A percentile compares a stretch with the other conserved stretches of the same genome.
Conservation (phyloP, 2,797 vertebrate species). For the Labeo calbasu region DNA sequence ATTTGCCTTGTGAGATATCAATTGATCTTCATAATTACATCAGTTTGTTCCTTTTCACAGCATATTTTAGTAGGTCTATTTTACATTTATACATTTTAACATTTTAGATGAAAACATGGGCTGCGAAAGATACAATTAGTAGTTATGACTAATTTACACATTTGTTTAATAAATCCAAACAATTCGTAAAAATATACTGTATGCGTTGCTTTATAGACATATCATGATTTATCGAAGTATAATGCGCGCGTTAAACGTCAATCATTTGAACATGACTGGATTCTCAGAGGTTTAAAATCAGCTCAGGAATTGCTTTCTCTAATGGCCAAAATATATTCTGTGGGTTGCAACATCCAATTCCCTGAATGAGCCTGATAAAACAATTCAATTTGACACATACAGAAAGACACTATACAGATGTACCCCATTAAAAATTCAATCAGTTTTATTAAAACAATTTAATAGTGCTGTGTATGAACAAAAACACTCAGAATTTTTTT, state of each 20-base stretch:
- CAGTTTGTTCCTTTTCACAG: background rate
- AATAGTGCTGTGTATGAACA: constrained; percentile 27
- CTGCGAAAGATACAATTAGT: too few relatives aligned
- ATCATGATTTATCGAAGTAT: background rate
- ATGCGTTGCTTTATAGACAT: too few relatives aligned
- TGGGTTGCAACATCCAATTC: constrained; percentile 20
- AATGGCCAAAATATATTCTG: background rate
- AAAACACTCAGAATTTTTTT: background rate
- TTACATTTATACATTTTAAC: too few relatives aligned
- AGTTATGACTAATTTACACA: too few relatives aligned
- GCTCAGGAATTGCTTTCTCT: background rate
- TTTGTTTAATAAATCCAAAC: too few relatives aligned
- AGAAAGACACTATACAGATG: background rate
- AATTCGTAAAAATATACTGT: too few relatives aligned
- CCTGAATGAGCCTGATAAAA: background rate
- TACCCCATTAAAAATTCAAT: background rate
- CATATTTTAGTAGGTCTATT: background rate
- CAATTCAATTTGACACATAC: background rate
- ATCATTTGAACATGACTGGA: background rate
- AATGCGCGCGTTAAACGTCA: background rate
- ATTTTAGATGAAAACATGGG: too few relatives aligned
- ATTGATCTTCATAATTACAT: background rate
- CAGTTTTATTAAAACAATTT: constrained; percentile 35
- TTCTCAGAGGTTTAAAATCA: background rate
- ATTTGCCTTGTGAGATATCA: background rate